Evolutionary conservation across 2,888 invertebrate species (phyloP), one percentile per base, ranked within the genome.

Genomic region (Erebia ligea): DNA sequence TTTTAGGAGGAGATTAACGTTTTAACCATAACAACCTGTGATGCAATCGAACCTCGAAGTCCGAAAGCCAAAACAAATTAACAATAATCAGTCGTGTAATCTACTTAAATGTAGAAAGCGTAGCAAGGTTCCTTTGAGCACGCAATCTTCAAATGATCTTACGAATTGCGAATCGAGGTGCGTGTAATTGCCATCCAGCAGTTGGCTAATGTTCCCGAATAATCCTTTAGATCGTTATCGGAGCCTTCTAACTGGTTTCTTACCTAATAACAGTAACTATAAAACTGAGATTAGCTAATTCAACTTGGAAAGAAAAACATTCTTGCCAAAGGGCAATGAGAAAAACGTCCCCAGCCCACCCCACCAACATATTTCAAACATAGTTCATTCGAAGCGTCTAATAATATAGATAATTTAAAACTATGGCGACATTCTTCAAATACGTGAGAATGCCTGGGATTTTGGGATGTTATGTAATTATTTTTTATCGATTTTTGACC

Each of bases 151-250:
- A 65, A 65, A 56, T 54, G 65, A 65, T 65, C 65, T 56, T 65
- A 42, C 65, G 54, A 42, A 65, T 65, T 56, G 65, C 54, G 52
- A 56, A 56, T 65, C 54, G 52, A 54, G 65, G 65, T 65, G 65
- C 65, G 65, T 54, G 65, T 65, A 65, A 65, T 65, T 65, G 65
- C 65, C 19, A 54, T 56, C 65, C 40, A 56, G 15, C 65, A 40
- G 54, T 54, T 52, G 54, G 64, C 34, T 64, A 64, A 64, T 40
- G 64, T 54, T 54, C 54, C n/a, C 45, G 67, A 68, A 68, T 67
- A 72, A 72, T 61, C 67, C 63, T 68, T 69, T 40, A 65, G 70
- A 73, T 61, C 64, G 59, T 70, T 58, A 73, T 70, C 67, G 64
- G 58, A 61, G 59, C 21, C 56, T 21, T 59, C 54, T 67, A 72